These are phyloP conservation scores for Gastrophysa polygoni DNA, from an alignment of 2,888 invertebrate genomes.

Conservation along the genomic window DNA sequence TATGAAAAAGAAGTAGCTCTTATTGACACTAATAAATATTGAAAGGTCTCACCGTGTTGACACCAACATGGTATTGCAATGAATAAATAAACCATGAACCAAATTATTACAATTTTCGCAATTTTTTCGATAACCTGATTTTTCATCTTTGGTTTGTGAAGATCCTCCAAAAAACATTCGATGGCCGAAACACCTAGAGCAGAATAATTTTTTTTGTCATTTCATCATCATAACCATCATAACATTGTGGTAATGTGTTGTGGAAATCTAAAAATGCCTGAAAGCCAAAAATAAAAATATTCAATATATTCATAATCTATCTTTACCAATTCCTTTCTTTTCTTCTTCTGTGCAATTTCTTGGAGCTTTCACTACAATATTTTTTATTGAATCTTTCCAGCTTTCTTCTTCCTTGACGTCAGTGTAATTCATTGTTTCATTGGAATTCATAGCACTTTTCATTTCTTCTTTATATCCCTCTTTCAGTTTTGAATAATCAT, in stretches of 20 bases:
- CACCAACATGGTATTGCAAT: conserved; percentile 62
- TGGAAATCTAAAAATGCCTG: conserved; percentile 4
- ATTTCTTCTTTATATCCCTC: conserved; percentile 60
- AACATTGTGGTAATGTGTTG: conserved; percentile 15
- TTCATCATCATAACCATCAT: too few relatives aligned
- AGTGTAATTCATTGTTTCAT: conserved; percentile 57
- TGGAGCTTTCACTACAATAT: conserved; percentile 47
- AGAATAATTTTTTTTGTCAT: conserved; percentile 1
- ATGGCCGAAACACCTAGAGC: conserved; percentile 45
- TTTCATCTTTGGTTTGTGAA: conserved; percentile 45
- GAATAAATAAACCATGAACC: conserved; percentile 57
- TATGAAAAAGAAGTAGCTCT: too few relatives aligned
- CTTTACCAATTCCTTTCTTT: conserved; percentile 55
- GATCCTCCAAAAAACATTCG: conserved; percentile 56
- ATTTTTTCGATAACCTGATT: conserved; percentile 43
- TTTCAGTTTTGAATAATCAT: conserved; percentile 42
- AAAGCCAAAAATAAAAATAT: too few relatives aligned
- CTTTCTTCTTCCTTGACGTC: conserved; percentile 55
- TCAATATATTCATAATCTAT: too few relatives aligned
- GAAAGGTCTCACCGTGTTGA: conserved; percentile 58
- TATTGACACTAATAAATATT: too few relatives aligned
- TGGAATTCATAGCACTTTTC: conserved; percentile 46
- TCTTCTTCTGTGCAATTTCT: conserved; percentile 61
- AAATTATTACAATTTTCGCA: conserved; percentile 53
- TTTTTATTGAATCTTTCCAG: conserved; percentile 51